Conservation (phyloP, 2,797 vertebrate species). For the Urocyon cinereoargenteus region DNA sequence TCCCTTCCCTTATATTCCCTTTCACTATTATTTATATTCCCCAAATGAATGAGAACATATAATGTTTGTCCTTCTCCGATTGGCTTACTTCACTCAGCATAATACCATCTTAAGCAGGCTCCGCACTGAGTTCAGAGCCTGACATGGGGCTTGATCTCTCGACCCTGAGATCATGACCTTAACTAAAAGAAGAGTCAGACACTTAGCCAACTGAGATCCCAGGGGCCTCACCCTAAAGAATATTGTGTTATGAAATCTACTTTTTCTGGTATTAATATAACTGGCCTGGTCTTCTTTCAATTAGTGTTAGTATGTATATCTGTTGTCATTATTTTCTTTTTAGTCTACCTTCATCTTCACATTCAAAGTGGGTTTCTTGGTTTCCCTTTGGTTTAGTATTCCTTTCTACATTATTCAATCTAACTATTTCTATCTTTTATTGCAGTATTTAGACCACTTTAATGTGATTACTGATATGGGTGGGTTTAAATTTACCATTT, state of each 20-base stretch:
- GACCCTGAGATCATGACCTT: not conserved
- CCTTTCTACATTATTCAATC: not conserved
- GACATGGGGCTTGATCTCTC: not conserved
- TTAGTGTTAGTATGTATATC: not conserved
- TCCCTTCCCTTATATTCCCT: too few species aligned
- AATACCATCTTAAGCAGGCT: not conserved
- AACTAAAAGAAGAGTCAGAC: not conserved
- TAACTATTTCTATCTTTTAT: not conserved
- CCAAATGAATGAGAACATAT: too few species aligned
- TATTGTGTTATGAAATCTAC: not conserved
- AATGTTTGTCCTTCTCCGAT: too few species aligned
- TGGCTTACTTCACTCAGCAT: too few species aligned
- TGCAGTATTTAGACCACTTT: not conserved
- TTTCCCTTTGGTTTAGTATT: not conserved
- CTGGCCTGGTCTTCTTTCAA: not conserved
- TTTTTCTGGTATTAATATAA: not conserved
- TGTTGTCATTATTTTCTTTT: slow-evolving; percentile 37
- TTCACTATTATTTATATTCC: too few species aligned
- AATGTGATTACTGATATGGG: not conserved
- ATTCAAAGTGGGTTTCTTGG: not conserved
- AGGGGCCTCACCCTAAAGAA: not conserved
- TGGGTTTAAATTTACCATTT: not conserved
- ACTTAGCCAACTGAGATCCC: not conserved
- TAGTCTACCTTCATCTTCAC: not conserved
- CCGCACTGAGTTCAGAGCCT: not conserved